A percentile compares a stretch with the other conserved stretches of the same genome.
These are phyloP conservation scores for Bombus sibiricus DNA, from an alignment of 1,140 invertebrate genomes.

Conservation along the genomic window DNA sequence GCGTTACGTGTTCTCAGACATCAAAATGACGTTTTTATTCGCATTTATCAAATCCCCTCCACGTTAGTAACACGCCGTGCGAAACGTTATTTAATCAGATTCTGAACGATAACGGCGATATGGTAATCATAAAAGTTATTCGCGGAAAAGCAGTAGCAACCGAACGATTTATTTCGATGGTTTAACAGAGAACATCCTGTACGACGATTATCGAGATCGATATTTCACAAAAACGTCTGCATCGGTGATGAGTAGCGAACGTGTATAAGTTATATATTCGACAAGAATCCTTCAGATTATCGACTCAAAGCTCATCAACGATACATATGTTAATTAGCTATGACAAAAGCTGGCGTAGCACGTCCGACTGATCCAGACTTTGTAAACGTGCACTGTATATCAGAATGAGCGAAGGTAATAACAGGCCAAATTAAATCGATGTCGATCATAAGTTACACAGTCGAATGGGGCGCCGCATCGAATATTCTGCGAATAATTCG, in stretches of 20 bases:
- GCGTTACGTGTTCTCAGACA: constrained; percentile 58
- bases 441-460: constrained; percentile 14
- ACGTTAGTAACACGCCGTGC: background rate
- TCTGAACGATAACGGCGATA: background rate
- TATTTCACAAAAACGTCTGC: background rate
- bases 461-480: background rate
- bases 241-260: background rate
- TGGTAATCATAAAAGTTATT: background rate
- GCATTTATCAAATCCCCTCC: constrained; percentile 46
- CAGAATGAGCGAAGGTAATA: constrained; percentile 27
- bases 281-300: background rate
- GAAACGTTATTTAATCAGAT: background rate
- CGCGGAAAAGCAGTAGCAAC: background rate
- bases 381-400: constrained; percentile 18
- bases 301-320: constrained; percentile 20
- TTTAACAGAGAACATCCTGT: background rate
- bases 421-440: constrained; percentile 31
- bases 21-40: constrained; percentile 62
- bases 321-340: constrained; percentile 29
- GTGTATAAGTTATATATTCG: background rate
- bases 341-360: background rate
- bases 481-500: background rate
- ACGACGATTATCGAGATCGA: background rate
- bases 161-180: background rate
- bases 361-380: constrained; percentile 8